phyloP scores from a whole-genome alignment of 2,888 invertebrate genomes.

The Monochamus alternatus region DNA sequence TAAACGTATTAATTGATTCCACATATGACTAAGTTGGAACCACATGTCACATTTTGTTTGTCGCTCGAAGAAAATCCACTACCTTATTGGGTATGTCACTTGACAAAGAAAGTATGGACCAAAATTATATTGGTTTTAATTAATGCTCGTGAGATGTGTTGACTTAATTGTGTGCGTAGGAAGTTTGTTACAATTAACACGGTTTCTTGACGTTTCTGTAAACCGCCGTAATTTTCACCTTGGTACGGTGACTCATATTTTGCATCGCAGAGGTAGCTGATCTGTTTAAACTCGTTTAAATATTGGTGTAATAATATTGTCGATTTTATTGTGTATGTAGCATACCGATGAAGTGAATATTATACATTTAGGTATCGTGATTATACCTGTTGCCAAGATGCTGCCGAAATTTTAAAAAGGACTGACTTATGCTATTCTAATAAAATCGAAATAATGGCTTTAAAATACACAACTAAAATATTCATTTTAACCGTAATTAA shows the following conservation, averaged over 20 bases:
- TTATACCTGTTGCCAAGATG: no score
- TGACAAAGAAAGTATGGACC: conserved; percentile 19
- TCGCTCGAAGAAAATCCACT: conserved; percentile 9
- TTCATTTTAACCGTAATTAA: no score
- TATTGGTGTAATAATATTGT: no score
- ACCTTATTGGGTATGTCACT: conserved; percentile 18
- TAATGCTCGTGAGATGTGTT: conserved; percentile 16
- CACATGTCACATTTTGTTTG: conserved; percentile 16
- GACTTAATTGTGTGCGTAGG: conserved; percentile 22
- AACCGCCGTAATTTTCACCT: conserved; percentile 26
- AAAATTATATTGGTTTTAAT: conserved; percentile 7
- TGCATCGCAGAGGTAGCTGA: background rate
- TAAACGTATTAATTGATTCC: no score
- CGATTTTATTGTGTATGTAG: background rate
- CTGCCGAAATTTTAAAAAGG: no score
- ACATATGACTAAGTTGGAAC: no score
- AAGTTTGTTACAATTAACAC: conserved; percentile 27
- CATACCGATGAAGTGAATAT: no score
- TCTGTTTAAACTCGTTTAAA: no score
- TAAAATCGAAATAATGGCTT: no score
- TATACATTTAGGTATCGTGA: no score
- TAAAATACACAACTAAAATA: no score
- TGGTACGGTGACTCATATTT: conserved; percentile 3
- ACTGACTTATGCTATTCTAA: no score
- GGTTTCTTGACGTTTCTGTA: conserved; percentile 16